Conservation (phyloP, 2,888 invertebrate species). For the Tenthredo amoena region DNA sequence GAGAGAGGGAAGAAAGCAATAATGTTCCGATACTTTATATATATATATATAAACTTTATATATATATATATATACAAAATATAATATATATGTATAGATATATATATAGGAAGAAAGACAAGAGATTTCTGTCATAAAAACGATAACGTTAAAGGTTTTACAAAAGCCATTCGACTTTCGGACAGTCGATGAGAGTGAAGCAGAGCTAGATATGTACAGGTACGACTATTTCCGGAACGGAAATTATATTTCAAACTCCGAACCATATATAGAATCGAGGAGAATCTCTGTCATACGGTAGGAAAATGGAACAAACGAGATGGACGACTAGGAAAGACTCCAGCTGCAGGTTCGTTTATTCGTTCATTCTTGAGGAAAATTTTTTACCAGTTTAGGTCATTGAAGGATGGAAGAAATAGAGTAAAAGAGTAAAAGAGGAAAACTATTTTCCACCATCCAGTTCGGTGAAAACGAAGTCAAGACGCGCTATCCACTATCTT, state of each 20-base stretch:
- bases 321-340: background rate
- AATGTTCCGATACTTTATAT: background rate
- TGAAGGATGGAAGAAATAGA: background rate
- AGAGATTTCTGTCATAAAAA: constrained; percentile 40
- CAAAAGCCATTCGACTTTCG: constrained; percentile 12
- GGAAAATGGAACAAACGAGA: constrained; percentile 23
- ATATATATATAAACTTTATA: background rate
- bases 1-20: constrained; percentile 20
- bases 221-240: constrained; percentile 49
- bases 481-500: constrained; percentile 27
- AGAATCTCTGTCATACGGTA: constrained; percentile 24
- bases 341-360: constrained; percentile 2
- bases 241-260: constrained; percentile 49
- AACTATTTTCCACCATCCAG: constrained; percentile 27
- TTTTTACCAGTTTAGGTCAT: constrained; percentile 13
- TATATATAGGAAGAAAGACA: background rate
- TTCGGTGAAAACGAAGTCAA: constrained; percentile 27
- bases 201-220: background rate
- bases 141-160: constrained; percentile 40
- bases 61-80: background rate
- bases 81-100: background rate
- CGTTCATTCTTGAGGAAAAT: background rate
- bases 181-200: constrained; percentile 7
- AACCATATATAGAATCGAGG: constrained; percentile 29
- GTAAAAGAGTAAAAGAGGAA: background rate